phyloP scores from a whole-genome alignment of 2,113 vertebrate species.

The Urocolius indicus region DNA sequence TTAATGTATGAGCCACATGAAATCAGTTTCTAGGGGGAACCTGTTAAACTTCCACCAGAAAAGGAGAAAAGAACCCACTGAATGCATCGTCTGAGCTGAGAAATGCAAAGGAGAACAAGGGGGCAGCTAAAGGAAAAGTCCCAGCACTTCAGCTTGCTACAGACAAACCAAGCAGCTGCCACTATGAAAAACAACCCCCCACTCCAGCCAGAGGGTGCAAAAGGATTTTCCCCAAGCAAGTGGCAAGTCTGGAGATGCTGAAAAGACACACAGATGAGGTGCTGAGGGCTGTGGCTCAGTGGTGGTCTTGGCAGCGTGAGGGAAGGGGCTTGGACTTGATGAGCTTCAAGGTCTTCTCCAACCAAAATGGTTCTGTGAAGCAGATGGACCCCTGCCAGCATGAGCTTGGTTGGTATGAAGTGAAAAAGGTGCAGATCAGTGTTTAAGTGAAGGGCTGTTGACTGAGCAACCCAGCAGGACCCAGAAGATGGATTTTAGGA shows the following conservation, averaged over 20 bases:
- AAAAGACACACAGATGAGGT: too few species aligned
- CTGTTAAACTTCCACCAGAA: neutral
- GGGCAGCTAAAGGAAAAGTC: neutral
- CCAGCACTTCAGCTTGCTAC: neutral
- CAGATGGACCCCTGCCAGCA: neutral
- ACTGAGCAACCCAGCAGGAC: neutral
- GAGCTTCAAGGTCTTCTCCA: too few species aligned
- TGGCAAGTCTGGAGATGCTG: neutral
- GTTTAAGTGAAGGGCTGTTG: neutral
- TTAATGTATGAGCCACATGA: neutral
- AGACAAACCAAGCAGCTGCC: conserved; percentile 17
- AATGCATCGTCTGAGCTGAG: neutral
- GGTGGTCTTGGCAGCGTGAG: too few species aligned
- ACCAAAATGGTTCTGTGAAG: neutral
- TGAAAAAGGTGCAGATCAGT: neutral
- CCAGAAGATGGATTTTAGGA: neutral
- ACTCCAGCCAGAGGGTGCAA: neutral
- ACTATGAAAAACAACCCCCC: neutral
- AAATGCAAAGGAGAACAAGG: neutral
- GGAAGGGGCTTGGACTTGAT: too few species aligned
- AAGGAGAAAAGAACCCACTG: neutral
- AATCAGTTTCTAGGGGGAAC: neutral
- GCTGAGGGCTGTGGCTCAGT: too few species aligned
- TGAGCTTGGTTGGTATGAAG: rapidly evolving
- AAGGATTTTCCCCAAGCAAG: neutral